phyloP scores from a whole-genome alignment of 1,140 invertebrate species.

The Drosophila lacteicornis region DNA sequence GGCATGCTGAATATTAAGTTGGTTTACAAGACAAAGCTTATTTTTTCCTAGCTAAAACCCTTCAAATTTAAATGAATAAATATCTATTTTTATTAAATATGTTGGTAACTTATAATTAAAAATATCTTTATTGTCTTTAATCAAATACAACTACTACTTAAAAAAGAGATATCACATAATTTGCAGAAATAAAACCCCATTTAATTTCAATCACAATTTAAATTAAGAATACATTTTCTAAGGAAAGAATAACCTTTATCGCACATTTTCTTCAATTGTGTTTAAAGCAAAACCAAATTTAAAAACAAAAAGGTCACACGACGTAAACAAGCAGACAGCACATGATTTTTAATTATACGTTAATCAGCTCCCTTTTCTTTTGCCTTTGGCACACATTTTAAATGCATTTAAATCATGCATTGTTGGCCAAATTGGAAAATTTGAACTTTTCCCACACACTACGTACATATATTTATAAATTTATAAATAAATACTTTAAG shows the following conservation, averaged over 20 bases:
- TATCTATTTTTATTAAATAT: neutral
- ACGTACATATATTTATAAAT: neutral
- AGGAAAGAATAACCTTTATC: neutral
- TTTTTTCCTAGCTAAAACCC: neutral
- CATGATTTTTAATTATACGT: slow-evolving; percentile 31
- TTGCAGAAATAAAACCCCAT: neutral
- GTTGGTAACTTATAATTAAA: no score
- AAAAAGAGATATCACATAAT: neutral
- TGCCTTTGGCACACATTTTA: slow-evolving; percentile 10
- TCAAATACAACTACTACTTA: neutral
- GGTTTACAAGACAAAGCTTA: neutral
- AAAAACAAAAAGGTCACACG: slow-evolving; percentile 9
- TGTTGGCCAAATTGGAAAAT: slow-evolving; percentile 26
- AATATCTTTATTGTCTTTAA: neutral
- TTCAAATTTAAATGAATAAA: neutral
- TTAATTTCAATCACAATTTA: neutral
- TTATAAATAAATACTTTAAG: slow-evolving; percentile 16
- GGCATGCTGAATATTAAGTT: slow-evolving; percentile 11
- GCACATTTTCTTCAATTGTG: neutral
- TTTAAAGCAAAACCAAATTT: slow-evolving; percentile 4
- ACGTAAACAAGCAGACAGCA: slow-evolving; percentile 9
- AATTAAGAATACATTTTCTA: neutral
- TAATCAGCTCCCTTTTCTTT: slow-evolving; percentile 4
- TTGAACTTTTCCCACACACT: neutral
- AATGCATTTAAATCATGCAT: slow-evolving; percentile 27